Percentiles rank a stretch among this genome's conserved stretches.
phyloP scores from a whole-genome alignment of 2,113 vertebrate species.

The Anseranas semipalmata region DNA sequence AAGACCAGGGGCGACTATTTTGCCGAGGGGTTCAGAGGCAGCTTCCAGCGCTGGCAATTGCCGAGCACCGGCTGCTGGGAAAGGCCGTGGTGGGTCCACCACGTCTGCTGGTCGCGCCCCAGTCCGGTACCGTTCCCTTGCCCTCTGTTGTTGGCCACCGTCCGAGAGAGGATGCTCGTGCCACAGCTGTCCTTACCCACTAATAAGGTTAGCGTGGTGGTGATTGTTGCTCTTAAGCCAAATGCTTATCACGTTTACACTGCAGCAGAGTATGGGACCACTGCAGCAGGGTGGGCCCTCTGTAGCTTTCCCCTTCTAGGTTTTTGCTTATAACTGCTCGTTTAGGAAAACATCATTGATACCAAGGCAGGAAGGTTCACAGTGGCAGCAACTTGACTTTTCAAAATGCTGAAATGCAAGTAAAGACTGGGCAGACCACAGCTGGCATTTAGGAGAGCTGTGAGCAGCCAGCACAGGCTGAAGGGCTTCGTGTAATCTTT shows the following conservation, averaged over 20 bases:
- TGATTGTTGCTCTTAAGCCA: neutral
- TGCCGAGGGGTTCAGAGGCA: neutral
- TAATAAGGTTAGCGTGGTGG: neutral
- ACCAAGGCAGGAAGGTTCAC: neutral
- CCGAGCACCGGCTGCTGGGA: rapidly evolving
- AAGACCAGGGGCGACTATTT: neutral
- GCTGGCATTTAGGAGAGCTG: neutral
- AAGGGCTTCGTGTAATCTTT: neutral
- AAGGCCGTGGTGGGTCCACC: neutral
- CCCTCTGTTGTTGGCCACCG: neutral
- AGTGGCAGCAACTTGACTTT: neutral
- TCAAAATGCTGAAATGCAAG: neutral
- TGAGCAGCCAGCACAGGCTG: neutral
- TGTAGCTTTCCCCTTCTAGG: neutral
- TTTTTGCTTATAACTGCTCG: neutral
- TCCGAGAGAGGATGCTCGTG: neutral
- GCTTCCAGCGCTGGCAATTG: neutral
- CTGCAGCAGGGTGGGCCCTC: neutral
- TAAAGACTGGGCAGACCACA: neutral
- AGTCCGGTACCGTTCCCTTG: neutral
- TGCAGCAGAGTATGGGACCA: neutral
- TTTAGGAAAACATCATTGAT: neutral
- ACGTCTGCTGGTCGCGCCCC: neutral
- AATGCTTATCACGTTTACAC: rapidly evolving
- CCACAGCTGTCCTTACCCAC: neutral